These are phyloP conservation scores for Hoplodrina ambigua DNA, from an alignment of 2,888 invertebrate species.

Conservation along the genomic window DNA sequence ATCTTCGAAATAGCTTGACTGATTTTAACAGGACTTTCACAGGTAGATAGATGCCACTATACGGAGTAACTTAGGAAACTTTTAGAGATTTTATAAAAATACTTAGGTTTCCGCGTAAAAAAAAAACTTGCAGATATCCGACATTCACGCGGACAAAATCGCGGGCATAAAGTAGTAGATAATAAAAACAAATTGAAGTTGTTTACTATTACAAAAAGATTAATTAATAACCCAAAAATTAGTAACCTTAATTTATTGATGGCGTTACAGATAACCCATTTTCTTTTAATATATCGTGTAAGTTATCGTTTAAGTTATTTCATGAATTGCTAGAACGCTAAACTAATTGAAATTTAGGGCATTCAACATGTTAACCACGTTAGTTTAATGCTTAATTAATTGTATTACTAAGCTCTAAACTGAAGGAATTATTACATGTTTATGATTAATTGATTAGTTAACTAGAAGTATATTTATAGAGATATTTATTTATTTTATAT, in stretches of 20 bases:
- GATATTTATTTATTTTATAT: too few relatives aligned
- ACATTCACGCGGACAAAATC: too few relatives aligned
- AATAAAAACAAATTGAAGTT: slow-evolving; percentile 30
- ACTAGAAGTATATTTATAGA: too few relatives aligned
- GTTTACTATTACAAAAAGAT: slow-evolving; percentile 16
- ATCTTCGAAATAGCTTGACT: too few relatives aligned
- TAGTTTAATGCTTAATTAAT: slow-evolving; percentile 8
- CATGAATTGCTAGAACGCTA: slow-evolving; percentile 19
- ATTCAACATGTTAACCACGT: slow-evolving; percentile 29
- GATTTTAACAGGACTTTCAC: too few relatives aligned
- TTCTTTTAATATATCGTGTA: slow-evolving; percentile 38
- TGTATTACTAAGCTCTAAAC: slow-evolving; percentile 4
- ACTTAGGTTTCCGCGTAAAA: too few relatives aligned
- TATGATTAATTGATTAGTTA: too few relatives aligned
- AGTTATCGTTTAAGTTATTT: slow-evolving; percentile 39
- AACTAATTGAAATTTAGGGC: slow-evolving; percentile 39
- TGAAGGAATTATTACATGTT: background rate
- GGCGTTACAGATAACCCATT: slow-evolving; percentile 40
- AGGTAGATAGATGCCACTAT: too few relatives aligned
- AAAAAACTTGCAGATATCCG: too few relatives aligned
- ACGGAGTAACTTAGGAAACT: too few relatives aligned
- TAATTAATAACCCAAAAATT: background rate
- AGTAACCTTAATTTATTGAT: slow-evolving; percentile 19
- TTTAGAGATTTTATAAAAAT: too few relatives aligned
- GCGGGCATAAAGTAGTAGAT: background rate